Evolutionary conservation across 1,140 invertebrate species (phyloP).

Genomic region (Drosophila sulfurigaster): DNA sequence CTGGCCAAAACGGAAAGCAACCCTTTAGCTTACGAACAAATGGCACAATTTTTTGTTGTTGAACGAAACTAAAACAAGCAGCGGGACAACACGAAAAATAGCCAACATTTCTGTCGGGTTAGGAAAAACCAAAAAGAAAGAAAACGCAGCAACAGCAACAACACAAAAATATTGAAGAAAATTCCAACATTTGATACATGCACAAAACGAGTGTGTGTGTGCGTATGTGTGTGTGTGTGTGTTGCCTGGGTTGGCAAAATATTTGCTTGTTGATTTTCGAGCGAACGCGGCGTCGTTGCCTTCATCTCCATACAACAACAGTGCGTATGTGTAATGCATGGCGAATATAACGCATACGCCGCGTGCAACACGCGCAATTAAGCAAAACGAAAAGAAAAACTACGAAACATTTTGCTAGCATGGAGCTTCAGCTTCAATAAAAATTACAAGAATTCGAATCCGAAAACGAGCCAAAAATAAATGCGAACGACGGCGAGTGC

Average conservation of each 20-base stretch:
- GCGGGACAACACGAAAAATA: constrained; percentile 37
- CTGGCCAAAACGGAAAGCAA: constrained; percentile 3
- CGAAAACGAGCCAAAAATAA: constrained; percentile 34
- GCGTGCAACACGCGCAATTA: constrained; percentile 78
- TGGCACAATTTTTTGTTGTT: constrained; percentile 42
- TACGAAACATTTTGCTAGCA: constrained; percentile 32
- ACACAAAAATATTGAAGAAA: constrained; percentile 27
- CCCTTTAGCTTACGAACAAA: constrained; percentile 37
- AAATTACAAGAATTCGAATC: constrained; percentile 20
- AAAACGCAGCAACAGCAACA: constrained; percentile 3
- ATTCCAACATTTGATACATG: constrained; percentile 60
- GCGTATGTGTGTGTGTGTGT: constrained; percentile 29
- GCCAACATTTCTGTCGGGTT: constrained; percentile 43
- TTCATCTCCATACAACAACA: constrained; percentile 27
- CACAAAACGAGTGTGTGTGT: constrained; percentile 17
- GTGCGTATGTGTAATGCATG: constrained; percentile 71
- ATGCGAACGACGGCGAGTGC: constrained; percentile 54
- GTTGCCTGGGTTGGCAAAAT: constrained; percentile 45
- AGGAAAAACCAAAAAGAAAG: constrained; percentile 14
- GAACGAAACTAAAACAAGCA: neutral
- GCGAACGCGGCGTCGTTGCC: neutral
- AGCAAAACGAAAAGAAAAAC: constrained; percentile 65
- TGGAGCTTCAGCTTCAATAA: constrained; percentile 49
- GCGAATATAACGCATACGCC: constrained; percentile 68
- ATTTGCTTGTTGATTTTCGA: constrained; percentile 63